phyloP scores from a whole-genome alignment of 37 sponge, comb jelly and placozoan species.

The Ianthella basta region DNA sequence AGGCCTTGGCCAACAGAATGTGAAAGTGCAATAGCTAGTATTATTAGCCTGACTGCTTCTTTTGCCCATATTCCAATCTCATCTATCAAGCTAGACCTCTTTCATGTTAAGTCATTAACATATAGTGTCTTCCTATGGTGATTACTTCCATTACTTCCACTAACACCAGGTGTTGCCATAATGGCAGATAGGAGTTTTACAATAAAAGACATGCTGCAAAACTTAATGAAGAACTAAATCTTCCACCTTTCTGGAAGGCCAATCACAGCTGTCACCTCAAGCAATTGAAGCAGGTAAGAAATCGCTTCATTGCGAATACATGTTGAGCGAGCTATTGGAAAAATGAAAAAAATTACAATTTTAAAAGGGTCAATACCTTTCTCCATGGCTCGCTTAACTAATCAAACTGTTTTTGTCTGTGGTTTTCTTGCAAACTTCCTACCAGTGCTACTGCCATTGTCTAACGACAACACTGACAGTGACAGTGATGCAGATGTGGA shows the following conservation, averaged over 20 bases:
- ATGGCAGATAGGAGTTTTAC: constrained; percentile 46
- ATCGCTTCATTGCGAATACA: constrained; percentile 43
- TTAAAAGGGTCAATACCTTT: constrained; percentile 33
- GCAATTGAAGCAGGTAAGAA: constrained; percentile 18
- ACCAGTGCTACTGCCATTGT: constrained; percentile 5
- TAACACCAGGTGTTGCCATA: constrained; percentile 27
- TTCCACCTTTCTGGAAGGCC: constrained; percentile 21
- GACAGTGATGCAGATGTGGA: constrained; percentile 4
- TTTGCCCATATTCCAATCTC: too few species aligned
- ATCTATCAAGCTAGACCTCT: too few species aligned
- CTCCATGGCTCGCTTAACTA: constrained; percentile 28
- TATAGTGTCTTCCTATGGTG: too few species aligned
- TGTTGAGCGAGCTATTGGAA: constrained; percentile 23
- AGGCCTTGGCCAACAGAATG: too few species aligned
- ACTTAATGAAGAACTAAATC: constrained; percentile 6
- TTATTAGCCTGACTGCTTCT: too few species aligned
- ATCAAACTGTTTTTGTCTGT: constrained; percentile 41
- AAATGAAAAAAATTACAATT: constrained; percentile 24
- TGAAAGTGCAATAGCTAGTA: too few species aligned
- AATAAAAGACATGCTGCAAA: constrained; percentile 27
- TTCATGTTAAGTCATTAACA: too few species aligned
- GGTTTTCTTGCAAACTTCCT: constrained; percentile 36
- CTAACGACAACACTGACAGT: neutral
- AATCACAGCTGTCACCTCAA: neutral
- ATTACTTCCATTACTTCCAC: too few species aligned